phyloP scores from a whole-genome alignment of 2,113 vertebrate genomes.

The Laticauda laticaudata region DNA sequence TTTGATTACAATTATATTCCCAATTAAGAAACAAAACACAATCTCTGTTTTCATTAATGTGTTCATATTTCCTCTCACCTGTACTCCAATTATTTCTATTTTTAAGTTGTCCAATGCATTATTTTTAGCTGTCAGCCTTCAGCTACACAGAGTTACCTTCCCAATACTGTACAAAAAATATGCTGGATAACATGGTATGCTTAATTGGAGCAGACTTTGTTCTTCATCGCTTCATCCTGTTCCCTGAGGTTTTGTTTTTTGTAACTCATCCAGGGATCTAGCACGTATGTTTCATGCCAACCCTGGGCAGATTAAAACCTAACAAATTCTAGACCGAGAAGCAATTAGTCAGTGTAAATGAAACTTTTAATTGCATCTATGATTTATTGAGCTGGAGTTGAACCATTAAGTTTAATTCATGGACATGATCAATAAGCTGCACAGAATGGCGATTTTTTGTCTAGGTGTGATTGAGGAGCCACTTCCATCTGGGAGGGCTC shows the following conservation, averaged over 20 bases:
- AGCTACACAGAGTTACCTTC: neutral
- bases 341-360: conserved; percentile 49
- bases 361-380: conserved; percentile 56
- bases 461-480: conserved; percentile 13
- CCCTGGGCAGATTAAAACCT: conserved; percentile 27
- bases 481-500: neutral
- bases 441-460: conserved; percentile 27
- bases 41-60: neutral
- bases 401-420: conserved; percentile 47
- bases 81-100: neutral
- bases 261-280: neutral
- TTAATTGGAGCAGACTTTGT: neutral
- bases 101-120: neutral
- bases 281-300: neutral
- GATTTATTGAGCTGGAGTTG: conserved; percentile 47
- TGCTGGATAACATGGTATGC: fast-evolving
- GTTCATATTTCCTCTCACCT: neutral
- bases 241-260: neutral
- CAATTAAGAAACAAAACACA: neutral
- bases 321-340: conserved; percentile 19
- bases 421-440: conserved; percentile 26
- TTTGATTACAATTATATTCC: neutral
- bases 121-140: neutral
- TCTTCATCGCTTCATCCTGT: neutral
- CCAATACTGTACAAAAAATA: neutral